phyloP scores from a whole-genome alignment of 1,140 invertebrate genomes.

The Drosophila pachea region DNA sequence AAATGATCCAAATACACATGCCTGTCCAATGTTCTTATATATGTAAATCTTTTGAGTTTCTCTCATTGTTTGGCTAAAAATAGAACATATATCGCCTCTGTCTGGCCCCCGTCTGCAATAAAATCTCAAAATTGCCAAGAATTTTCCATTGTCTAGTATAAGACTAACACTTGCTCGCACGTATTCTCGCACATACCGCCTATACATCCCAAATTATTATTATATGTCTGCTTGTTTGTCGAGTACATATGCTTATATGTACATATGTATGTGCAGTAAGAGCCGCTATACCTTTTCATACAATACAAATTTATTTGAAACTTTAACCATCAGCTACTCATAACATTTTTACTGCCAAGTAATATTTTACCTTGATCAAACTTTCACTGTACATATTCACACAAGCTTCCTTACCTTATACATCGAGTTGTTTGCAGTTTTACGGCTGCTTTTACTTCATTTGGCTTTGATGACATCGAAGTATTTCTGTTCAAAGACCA shows the following conservation, averaged over 20 bases:
- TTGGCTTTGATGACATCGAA: neutral
- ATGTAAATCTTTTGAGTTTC: conserved; percentile 35
- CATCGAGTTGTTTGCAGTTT: conserved; percentile 39
- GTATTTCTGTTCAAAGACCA: neutral
- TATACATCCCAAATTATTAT: neutral
- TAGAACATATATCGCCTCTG: conserved; percentile 24
- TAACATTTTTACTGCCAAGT: neutral
- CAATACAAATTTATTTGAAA: neutral
- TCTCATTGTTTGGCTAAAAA: conserved; percentile 37
- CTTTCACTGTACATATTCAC: neutral
- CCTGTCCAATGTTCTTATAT: conserved; percentile 42
- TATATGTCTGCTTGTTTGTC: conserved; percentile 2
- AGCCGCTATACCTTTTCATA: neutral
- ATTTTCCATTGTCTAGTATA: conserved; percentile 16
- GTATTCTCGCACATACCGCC: neutral
- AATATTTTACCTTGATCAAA: neutral
- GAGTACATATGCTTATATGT: no score
- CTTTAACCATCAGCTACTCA: no score
- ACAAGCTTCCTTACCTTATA: conserved; percentile 12
- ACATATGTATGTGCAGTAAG: neutral
- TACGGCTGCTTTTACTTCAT: conserved; percentile 23
- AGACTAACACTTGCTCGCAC: neutral
- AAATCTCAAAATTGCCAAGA: conserved; percentile 20
- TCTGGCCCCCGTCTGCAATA: conserved; percentile 33
- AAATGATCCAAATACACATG: conserved; percentile 61